Percentiles rank a stretch among this genome's conserved stretches.
phyloP scores from a whole-genome alignment of 2,888 invertebrate species.

The Drosophila stalkeri region DNA sequence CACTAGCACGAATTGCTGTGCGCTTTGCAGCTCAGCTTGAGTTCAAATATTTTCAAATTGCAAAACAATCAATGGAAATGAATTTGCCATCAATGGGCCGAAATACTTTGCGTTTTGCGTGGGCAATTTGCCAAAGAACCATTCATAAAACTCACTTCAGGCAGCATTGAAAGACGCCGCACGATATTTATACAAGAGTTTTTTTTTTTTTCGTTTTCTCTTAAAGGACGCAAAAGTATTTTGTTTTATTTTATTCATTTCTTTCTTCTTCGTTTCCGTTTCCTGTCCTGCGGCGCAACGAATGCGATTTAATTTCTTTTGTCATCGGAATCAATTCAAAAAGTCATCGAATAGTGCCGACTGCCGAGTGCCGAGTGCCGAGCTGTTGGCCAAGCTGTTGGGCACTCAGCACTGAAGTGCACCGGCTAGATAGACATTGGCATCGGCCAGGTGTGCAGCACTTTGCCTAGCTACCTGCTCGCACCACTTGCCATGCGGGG shows the following conservation, averaged over 20 bases:
- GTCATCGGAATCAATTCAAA: slow-evolving; percentile 65
- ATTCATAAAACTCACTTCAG: slow-evolving; percentile 67
- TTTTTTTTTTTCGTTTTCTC: not conserved
- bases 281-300: slow-evolving; percentile 74
- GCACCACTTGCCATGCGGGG: not conserved
- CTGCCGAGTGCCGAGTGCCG: slow-evolving; percentile 15
- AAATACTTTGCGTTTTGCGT: slow-evolving; percentile 17
- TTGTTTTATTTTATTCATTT: slow-evolving; percentile 15
- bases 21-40: slow-evolving; percentile 54
- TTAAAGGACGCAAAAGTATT: slow-evolving; percentile 41
- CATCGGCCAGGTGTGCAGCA: slow-evolving; percentile 62
- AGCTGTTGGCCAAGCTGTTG: slow-evolving; percentile 57
- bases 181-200: slow-evolving; percentile 32
- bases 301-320: slow-evolving; percentile 73
- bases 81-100: slow-evolving; percentile 47
- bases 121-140: slow-evolving; percentile 54
- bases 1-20: slow-evolving; percentile 22
- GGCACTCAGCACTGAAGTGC: slow-evolving; percentile 71
- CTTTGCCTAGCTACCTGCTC: slow-evolving; percentile 32
- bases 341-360: slow-evolving; percentile 58
- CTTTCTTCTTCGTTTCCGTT: slow-evolving; percentile 64
- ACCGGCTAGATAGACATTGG: slow-evolving; percentile 15
- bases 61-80: slow-evolving; percentile 61
- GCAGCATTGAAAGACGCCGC: slow-evolving; percentile 57
- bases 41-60: slow-evolving; percentile 54